Base-by-base conservation (phyloP, 2,888 invertebrate species). In the Myopa testacea region DNA sequence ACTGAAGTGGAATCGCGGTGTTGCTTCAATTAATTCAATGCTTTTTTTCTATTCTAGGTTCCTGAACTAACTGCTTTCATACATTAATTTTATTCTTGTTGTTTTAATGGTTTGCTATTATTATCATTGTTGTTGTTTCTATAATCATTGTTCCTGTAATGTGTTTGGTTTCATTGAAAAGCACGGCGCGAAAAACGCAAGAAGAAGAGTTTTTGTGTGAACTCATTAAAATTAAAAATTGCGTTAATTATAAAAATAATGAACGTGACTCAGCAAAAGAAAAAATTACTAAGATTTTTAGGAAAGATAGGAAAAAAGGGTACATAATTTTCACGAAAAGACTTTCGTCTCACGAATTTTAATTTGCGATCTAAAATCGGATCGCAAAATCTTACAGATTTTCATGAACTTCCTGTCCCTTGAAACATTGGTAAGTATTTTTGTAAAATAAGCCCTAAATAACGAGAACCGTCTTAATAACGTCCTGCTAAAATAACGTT, bases 1-100 rank as follows among this genome's bases (percentile, higher is more conserved):
- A 55, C 75, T 75, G 65, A 75, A 75, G 75, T 68, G 68, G 67
- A 75, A 75, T 55, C 67, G 52, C 38, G 65, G 10, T 75, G 67
- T 67, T 50, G 50, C 65, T 65, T 63, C 40, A 60, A 60, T 72
- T 72, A 71, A 71, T 55, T 71, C 10, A 45, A 45, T 45, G 45
- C n/a, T 69, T 16, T 19, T n/a, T 38, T 16, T 38, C 8, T 38
- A 34, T 34, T 65, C 34, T 37, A 65, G 8, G 65, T 65, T 65
- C 65, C 65, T 65, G 12, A 34, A 65, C 37, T 65, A 65, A 65
- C 65, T 8, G 65, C 65, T 65, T 16, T 65, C 26, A 26, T 62
- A 12, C n/a, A 62, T 65, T 65, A 38, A 4, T 65, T 14, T 65
- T 65, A 38, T 38, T 38, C 37, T 65, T 65, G 37, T 63, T 14